phyloP scores from a whole-genome alignment of 2,113 vertebrate species.

The Jaculus jaculus region DNA sequence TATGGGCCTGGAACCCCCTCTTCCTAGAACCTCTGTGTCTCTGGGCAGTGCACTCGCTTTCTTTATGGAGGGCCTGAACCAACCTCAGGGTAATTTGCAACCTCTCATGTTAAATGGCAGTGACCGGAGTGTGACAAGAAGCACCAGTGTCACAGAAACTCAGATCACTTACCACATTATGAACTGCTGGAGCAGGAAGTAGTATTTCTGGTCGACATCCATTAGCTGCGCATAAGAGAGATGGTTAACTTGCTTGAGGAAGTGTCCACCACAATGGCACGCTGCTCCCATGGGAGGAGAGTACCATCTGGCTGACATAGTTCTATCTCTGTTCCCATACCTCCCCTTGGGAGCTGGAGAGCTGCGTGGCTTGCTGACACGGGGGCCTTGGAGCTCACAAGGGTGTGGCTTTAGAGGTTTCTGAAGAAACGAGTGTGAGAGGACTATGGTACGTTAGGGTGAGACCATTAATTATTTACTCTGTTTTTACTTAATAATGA shows the following conservation, averaged over 20 bases:
- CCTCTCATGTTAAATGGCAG: not conserved
- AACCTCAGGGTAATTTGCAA: not conserved
- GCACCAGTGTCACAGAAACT: not conserved
- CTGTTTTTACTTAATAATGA: too few relatives aligned
- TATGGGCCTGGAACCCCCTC: not conserved
- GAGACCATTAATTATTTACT: not conserved
- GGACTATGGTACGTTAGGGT: not conserved
- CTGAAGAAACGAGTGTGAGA: not conserved
- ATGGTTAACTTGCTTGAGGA: not conserved
- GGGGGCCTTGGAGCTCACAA: not conserved
- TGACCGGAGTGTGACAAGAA: not conserved
- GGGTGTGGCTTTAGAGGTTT: not conserved
- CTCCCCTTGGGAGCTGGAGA: not conserved
- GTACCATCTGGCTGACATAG: not conserved
- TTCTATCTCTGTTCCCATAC: not conserved
- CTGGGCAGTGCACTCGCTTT: not conserved
- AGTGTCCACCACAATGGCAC: not conserved
- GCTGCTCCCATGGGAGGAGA: not conserved
- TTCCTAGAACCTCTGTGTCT: accelerated
- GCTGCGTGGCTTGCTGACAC: not conserved
- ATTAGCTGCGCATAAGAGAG: not conserved
- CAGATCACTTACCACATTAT: not conserved
- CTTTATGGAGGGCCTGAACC: not conserved
- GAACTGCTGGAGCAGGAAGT: not conserved
- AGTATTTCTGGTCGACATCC: conserved; percentile 4